Evolutionary conservation across 1,140 invertebrate species (phyloP).

Genomic region (Nephila pilipes): DNA sequence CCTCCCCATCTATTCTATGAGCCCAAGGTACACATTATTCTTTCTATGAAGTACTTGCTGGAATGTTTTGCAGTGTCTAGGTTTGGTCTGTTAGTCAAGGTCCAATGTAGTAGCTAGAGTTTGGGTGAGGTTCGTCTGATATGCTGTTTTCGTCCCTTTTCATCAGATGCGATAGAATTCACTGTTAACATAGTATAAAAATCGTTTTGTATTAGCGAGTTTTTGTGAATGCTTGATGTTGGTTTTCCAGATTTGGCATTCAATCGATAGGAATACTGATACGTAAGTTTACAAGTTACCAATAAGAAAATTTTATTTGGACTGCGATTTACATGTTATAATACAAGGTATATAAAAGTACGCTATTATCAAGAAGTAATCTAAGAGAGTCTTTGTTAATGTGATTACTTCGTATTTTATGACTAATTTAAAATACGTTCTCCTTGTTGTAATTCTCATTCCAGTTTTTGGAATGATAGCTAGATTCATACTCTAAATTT

Average conservation of each 20-base stretch:
- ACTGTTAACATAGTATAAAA: constrained; percentile 17
- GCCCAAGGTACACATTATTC: constrained; percentile 73
- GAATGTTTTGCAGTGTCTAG: constrained; percentile 52
- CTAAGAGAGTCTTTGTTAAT: too few relatives aligned
- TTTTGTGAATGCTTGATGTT: not conserved
- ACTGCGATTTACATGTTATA: too few relatives aligned
- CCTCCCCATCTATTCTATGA: constrained; percentile 68
- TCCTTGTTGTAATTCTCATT: too few relatives aligned
- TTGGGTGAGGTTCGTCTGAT: not conserved
- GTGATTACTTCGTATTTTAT: too few relatives aligned
- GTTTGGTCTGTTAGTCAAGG: constrained; percentile 71
- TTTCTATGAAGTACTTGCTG: constrained; percentile 64
- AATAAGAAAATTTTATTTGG: too few relatives aligned
- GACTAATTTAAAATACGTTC: too few relatives aligned
- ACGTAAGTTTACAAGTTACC: too few relatives aligned
- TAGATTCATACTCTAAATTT: too few relatives aligned
- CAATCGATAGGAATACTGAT: too few relatives aligned
- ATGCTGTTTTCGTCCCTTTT: not conserved
- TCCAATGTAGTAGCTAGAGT: not conserved
- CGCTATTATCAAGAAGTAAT: too few relatives aligned
- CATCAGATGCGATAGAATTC: not conserved
- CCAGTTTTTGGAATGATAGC: too few relatives aligned
- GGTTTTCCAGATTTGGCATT: not conserved
- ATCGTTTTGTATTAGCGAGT: not conserved
- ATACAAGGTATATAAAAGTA: too few relatives aligned